Percentiles rank a stretch among this genome's conserved stretches.
These are phyloP conservation scores for Epsilonema sp. DNA, from an alignment of 2,888 invertebrate genomes.

Conservation along the genomic window DNA sequence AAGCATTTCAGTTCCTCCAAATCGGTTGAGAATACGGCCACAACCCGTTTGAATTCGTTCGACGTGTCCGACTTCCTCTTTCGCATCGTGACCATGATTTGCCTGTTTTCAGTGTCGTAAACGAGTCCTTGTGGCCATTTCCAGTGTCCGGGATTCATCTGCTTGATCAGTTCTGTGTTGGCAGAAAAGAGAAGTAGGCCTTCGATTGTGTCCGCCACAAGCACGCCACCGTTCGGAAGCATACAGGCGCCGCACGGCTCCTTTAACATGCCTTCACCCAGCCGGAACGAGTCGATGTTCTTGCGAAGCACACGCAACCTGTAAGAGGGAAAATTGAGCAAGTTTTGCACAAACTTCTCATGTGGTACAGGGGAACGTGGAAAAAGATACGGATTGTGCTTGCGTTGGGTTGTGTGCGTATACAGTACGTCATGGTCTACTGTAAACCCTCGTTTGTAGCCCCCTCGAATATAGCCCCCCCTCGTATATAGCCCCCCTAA, in stretches of 20 bases:
- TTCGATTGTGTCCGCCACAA: conserved; percentile 8
- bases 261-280: conserved; percentile 2
- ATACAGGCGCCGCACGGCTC: conserved; percentile 10
- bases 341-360: too few species aligned
- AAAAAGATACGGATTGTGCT: too few species aligned
- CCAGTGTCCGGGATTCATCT: conserved; percentile 3
- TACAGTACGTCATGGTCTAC: too few species aligned
- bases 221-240: conserved; percentile 8
- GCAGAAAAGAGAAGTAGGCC: conserved; percentile 8
- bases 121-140: conserved; percentile 11
- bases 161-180: conserved; percentile 6
- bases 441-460: too few species aligned
- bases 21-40: not conserved
- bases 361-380: too few species aligned
- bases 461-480: too few species aligned
- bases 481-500: too few species aligned
- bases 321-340: too few species aligned
- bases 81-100: not conserved
- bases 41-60: not conserved
- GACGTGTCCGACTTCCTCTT: not conserved
- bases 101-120: conserved; percentile 4
- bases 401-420: too few species aligned
- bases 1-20: conserved; percentile 2
- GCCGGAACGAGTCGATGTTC: conserved; percentile 9
- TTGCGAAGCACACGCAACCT: too few species aligned